Base-by-base conservation (phyloP, 23 tunicate species). In the Pegea sp. region DNA sequence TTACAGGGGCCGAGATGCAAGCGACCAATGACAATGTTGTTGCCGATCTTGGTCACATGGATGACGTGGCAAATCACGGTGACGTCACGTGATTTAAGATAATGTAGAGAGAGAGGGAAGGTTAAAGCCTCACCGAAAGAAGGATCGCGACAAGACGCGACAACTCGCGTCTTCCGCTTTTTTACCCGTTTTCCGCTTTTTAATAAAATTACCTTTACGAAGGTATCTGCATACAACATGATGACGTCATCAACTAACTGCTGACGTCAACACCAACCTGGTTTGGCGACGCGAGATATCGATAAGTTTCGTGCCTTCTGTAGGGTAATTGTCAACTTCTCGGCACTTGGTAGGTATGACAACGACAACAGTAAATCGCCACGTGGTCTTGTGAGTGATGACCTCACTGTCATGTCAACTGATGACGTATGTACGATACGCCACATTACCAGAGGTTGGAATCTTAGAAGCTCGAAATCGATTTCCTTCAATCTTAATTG, bases 221-320 rank as follows among this genome's bases (percentile, higher is more conserved):
- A 71, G 5, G 69, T 7, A 63, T 71, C 77, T 71, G 48, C 7
- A 68, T 30, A 19, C 29, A 64, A n/a, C n/a, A n/a, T n/a, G 46
- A 16, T 38, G 16, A 11, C 11, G 11, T 38, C 46, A 38, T n/a
- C n/a, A n/a, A n/a, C n/a, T n/a, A n/a, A n/a, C n/a, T n/a, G n/a
- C n/a, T n/a, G n/a, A n/a, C n/a, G n/a, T n/a, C n/a, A n/a, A n/a
- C n/a, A n/a, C n/a, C n/a, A n/a, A n/a, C n/a, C n/a, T n/a, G n/a
- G n/a, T n/a, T n/a, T n/a, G n/a, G n/a, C n/a, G n/a, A n/a, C n/a
- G n/a, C n/a, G n/a, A n/a, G n/a, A n/a, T n/a, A n/a, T n/a, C n/a
- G n/a, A n/a, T n/a, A 72, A 29, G 33, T 72, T 64, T 42, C 80
- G 49, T 29, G 80, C 80, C 52, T 64, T 72, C 48, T 72, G 80